Evolutionary conservation across 2,888 invertebrate genomes (phyloP), one percentile per base, ranked within the genome.

Genomic region (Ennomos quercinarius): DNA sequence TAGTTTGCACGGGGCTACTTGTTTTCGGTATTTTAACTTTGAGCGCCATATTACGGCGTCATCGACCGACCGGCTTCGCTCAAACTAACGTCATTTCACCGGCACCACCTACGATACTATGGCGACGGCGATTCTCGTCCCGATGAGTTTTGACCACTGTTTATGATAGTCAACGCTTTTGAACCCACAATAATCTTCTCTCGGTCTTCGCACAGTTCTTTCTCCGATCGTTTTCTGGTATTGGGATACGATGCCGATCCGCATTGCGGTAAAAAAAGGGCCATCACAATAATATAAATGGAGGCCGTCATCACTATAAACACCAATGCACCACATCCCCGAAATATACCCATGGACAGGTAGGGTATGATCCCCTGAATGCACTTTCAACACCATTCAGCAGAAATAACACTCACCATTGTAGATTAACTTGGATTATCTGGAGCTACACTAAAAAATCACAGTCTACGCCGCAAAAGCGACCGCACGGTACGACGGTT

Each of bases 341-440:
- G 76, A 93, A 93, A 93, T 93, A 93, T 84, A 80, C 75, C 80
- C 80, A 51, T 77, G 66, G 75, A 76, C 70, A 63, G 75, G 73
- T 73, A 70, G 78, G 68, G 72, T 64, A 77, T 44, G 74, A 80
- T 84, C 77, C 77, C 81, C 80, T 57, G 78, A 84, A 84, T 81
- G 79, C 89, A 89, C 88, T 88, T 77, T 74, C 71, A 73, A 74
- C 83, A 86, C 86, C 78, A 78, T 86, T 83, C 78, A 80, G 74
- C 78, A 82, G 77, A 89, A 92, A 88, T 83, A 88, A 81, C 93
- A 93, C 93, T 93, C 93, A 93, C 93, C 93, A 93, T 93, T 81
- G 91, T 91, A 88, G 93, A 93, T 93, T 93, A 93, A 92, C 89
- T 91, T 91, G 93, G 93, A 93, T 93, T 92, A 91, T 88, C 92